Base-by-base conservation (phyloP, 2,797 vertebrate genomes). In the Sebastes kiyomatsui region DNA sequence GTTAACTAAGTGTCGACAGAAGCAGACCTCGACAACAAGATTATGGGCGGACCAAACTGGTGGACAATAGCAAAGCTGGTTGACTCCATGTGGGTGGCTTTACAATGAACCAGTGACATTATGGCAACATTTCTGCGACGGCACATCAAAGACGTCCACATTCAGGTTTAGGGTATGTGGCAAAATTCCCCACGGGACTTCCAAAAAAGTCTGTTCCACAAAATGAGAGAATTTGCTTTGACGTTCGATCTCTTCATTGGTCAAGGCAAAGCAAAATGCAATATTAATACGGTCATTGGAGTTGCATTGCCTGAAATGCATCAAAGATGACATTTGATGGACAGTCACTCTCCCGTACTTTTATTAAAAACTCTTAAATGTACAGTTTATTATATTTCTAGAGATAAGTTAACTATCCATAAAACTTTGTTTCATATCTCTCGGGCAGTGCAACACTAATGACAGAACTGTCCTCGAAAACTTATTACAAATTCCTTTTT, bases 21-120 rank as follows among this genome's bases (percentile, higher is more conserved):
- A 87, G 81, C 72, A 75, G 78, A 88, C 75, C 42, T 75, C 33
- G 72, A 92, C 87, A 81, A 78, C 80, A 86, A 85, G 73, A 88
- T 72, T 38, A 83, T 85, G 86, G 85, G 65, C 58, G 68, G 78
- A 90, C 77, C 77, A 73, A 76, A 83, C 80, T 49, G 78, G 59
- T 2, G 62, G 82, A 85, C 77, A 83, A 67, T 33, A 80, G 78
- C 54, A 32, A 80, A 90, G 83, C 83, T 69, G 75, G 79, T 82
- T 23, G 65, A 76, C 76, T 38, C 70, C 2, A 65, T 52, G 75
- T 81, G 74, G 60, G 74, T 58, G 80, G 67, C 77, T 89, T 88
- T 80, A 91, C 87, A 87, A 81, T 67, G 78, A 82, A 77, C 79
- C 78, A 27, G 72, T 77, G 78, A 86, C 64, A 72, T 2, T 84